These are phyloP conservation scores for Notocelia uddmanniana DNA, from an alignment of 2,888 invertebrate genomes.

Conservation along the genomic window DNA sequence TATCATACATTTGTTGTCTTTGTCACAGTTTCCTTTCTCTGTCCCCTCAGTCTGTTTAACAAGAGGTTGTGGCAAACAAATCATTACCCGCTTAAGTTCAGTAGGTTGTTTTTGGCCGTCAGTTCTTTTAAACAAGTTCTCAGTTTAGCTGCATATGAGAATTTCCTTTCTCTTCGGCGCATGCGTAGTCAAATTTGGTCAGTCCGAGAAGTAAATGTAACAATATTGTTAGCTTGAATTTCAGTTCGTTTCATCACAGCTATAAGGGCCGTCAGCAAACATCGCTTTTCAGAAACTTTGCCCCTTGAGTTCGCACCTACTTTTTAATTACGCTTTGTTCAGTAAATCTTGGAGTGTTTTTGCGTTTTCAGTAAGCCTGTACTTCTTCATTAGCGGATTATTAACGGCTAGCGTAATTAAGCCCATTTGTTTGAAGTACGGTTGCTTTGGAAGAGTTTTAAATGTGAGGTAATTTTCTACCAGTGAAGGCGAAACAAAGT, in stretches of 20 bases:
- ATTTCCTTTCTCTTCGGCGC: too few species aligned
- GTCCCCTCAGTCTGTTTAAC: too few species aligned
- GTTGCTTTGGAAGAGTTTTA: slow-evolving; percentile 1
- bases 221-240: neutral
- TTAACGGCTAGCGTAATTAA: slow-evolving; percentile 34
- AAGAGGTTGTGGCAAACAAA: too few species aligned
- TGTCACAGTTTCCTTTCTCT: too few species aligned
- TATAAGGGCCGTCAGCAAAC: neutral
- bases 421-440: slow-evolving; percentile 21
- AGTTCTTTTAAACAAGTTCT: too few species aligned
- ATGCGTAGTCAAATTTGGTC: too few species aligned
- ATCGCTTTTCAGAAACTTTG: slow-evolving; percentile 7
- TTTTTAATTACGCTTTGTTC: slow-evolving; percentile 41
- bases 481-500: neutral
- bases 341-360: slow-evolving; percentile 31
- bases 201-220: too few species aligned
- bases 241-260: neutral
- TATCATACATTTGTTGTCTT: too few species aligned
- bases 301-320: slow-evolving; percentile 18
- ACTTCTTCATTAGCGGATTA: slow-evolving; percentile 43
- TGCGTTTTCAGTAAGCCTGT: slow-evolving; percentile 3
- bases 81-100: too few species aligned
- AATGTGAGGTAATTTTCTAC: neutral
- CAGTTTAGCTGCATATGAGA: too few species aligned
- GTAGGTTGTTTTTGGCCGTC: too few species aligned